Percentiles rank a stretch among this genome's conserved stretches.
Conservation (phyloP, 1,140 invertebrate genomes). For the Lasioglossum baleicum region DNA sequence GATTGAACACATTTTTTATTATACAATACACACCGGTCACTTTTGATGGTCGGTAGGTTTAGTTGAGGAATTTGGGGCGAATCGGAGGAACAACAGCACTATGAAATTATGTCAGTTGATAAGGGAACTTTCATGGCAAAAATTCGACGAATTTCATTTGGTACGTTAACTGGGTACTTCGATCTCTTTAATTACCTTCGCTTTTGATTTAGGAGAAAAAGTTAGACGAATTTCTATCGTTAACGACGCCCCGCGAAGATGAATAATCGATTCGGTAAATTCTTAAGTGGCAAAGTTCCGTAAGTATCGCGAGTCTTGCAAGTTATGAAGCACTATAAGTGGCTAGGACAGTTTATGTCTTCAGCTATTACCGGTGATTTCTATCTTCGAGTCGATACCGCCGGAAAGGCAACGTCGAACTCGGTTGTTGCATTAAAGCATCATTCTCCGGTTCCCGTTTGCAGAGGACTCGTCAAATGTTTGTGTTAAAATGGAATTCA, state of each 20-base stretch:
- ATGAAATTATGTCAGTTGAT: not conserved
- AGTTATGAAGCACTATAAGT: not conserved
- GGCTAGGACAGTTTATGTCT: not conserved
- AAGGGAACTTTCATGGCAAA: slow-evolving; percentile 13
- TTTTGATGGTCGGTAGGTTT: no score
- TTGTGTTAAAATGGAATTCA: not conserved
- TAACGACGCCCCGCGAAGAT: not conserved
- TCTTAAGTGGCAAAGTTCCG: not conserved
- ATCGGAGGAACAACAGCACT: no score
- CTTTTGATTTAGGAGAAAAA: slow-evolving; percentile 8
- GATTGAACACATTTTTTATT: no score
- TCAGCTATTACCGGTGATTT: not conserved
- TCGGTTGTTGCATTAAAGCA: no score
- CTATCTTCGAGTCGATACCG: no score
- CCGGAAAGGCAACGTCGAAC: no score
- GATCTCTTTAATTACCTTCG: slow-evolving; percentile 11
- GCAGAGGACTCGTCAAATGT: no score
- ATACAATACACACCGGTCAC: no score
- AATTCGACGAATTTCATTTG: slow-evolving; percentile 27
- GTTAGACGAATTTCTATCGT: not conserved
- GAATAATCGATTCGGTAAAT: not conserved
- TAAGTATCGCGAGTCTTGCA: not conserved
- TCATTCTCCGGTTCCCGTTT: no score
- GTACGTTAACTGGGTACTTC: slow-evolving; percentile 13
- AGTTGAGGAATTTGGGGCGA: not conserved